These are phyloP conservation scores for Caenorhabditis afra DNA, from an alignment of 2,888 invertebrate species.

Conservation along the genomic window DNA sequence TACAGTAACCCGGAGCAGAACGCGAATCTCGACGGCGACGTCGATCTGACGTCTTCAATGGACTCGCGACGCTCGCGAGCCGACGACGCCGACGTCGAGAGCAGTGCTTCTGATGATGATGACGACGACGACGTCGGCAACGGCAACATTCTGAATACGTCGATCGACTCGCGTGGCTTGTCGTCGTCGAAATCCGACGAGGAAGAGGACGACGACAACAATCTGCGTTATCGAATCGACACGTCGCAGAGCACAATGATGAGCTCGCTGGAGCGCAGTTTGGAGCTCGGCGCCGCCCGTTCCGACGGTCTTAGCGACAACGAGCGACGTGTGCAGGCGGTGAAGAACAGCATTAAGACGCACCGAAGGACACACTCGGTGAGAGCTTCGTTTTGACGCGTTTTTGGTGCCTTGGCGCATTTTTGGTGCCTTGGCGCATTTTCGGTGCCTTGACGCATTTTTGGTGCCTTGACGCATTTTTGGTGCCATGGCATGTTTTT, in stretches of 20 bases:
- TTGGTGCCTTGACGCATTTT: conserved; percentile 19
- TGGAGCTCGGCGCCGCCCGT: conserved; percentile 74
- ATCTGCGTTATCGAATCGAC: conserved; percentile 33
- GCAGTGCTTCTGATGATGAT: conserved; percentile 18
- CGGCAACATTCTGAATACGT: conserved; percentile 44
- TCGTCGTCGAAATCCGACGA: conserved; percentile 27
- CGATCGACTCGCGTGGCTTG: conserved; percentile 52
- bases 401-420: conserved; percentile 13
- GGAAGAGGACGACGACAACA: conserved; percentile 23
- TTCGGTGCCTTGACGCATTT: conserved; percentile 15
- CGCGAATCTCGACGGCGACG: conserved; percentile 38
- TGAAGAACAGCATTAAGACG: conserved; percentile 71
- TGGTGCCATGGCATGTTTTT: neutral
- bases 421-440: conserved; percentile 1
- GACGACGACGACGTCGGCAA: conserved; percentile 53
- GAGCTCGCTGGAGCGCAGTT: conserved; percentile 74
- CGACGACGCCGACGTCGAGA: conserved; percentile 46
- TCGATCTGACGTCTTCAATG: conserved; percentile 62
- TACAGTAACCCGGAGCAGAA: conserved; percentile 48
- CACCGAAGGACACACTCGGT: conserved; percentile 71
- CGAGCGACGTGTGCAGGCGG: conserved; percentile 72
- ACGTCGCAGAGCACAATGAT: conserved; percentile 71
- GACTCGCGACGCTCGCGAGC: conserved; percentile 59
- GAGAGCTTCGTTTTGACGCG: conserved; percentile 9
- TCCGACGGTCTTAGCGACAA: conserved; percentile 80